Evolutionary conservation across 2,797 vertebrate genomes (phyloP).

Genomic region (Avahi laniger): DNA sequence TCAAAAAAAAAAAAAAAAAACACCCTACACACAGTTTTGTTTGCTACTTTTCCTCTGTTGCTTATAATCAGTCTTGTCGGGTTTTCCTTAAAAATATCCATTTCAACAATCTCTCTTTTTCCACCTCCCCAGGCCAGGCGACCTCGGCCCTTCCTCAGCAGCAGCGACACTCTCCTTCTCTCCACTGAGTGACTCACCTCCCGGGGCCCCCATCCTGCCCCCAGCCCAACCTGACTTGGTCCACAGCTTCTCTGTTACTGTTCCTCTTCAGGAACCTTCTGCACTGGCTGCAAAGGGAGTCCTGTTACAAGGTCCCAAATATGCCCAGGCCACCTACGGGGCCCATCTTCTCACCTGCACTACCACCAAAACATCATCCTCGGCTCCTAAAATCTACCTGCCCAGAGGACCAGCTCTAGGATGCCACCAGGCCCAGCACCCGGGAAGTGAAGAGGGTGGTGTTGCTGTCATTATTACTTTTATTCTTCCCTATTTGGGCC

Average conservation of each 20-base stretch:
- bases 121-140: neutral
- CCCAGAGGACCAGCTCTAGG: neutral
- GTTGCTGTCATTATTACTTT: rapidly evolving
- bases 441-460: neutral
- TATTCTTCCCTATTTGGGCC: neutral
- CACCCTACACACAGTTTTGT: neutral
- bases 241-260: too few relatives aligned
- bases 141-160: neutral
- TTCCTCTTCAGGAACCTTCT: neutral
- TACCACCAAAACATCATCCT: neutral
- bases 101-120: too few relatives aligned
- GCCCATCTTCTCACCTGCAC: too few relatives aligned
- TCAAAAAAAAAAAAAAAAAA: too few relatives aligned
- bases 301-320: neutral
- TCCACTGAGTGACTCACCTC: neutral
- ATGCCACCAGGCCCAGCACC: neutral
- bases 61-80: neutral
- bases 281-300: neutral
- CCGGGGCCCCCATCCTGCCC: neutral
- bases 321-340: neutral
- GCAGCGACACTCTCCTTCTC: neutral
- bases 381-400: neutral
- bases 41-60: neutral
- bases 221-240: neutral
- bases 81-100: neutral